Evolutionary conservation across 2,888 invertebrate species (phyloP), one percentile per base, ranked within the genome.

Genomic region (Itoplectis maculator): DNA sequence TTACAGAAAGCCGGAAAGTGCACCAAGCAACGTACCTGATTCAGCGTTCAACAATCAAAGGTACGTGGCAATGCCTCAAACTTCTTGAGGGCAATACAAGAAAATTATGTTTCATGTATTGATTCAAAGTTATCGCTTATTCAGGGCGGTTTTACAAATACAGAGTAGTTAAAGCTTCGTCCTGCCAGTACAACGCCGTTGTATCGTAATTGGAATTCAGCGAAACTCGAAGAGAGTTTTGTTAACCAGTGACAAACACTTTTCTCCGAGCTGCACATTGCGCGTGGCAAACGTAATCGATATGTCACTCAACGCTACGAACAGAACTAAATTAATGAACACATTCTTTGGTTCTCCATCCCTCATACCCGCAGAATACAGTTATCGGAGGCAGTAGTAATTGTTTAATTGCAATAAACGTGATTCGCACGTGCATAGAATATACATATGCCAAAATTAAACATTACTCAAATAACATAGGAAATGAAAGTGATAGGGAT

Each of bases 1-100:
- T 89, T 72, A 8, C 87, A 89, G 89, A 37, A 88, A 86, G 79
- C 47, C 69, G n/a, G 87, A 88, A 15, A 63, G 68, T 23, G 54
- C 68, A 56, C 68, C 56, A 83, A 83, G 45, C 79, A 82, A 51
- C 79, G 59, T 79, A 8, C 85, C 79, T n/a, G 89, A 89, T 77
- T 85, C 87, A n/a, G 72, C 84, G 13, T 86, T 89, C 77, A 88
- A 86, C 69, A 87, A 86, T 82, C 88, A 89, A 79, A 89, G 89
- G 89, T 89, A 85, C 40, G 51, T 78, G 29, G 0, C 13, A n/a
- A 59, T 35, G 3, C 35, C 7, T 35, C 11, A 5, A n/a, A 59
- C 13, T 59, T n/a, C 35, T 59, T 3, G 29, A 35, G n/a, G 6
- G 1, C 1, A 35, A 59, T 35, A n/a, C 6, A 47, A 15, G 13